Conservation (phyloP, 2,797 vertebrate species). For the Lindbergichthys nudifrons region DNA sequence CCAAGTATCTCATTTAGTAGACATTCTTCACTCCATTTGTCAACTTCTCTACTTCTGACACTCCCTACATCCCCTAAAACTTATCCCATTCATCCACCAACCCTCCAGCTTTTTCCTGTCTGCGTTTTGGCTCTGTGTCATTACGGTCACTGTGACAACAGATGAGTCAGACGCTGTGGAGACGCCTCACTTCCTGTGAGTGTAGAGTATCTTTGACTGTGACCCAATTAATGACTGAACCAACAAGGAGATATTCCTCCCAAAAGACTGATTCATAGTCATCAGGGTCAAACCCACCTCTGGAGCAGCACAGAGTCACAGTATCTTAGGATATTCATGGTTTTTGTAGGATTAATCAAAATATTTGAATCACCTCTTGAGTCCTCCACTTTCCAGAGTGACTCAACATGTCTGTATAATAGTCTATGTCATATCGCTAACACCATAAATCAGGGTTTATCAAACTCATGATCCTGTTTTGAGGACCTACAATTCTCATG, state of each 20-base stretch:
- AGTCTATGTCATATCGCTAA: slow-evolving; percentile 7
- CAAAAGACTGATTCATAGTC: slow-evolving; percentile 63
- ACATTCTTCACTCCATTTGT: slow-evolving; percentile 29
- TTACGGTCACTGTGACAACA: slow-evolving; percentile 74
- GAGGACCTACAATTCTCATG: slow-evolving; percentile 29
- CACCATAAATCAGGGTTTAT: slow-evolving; percentile 33
- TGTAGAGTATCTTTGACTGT: slow-evolving; percentile 48
- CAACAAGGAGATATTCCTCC: slow-evolving; percentile 40
- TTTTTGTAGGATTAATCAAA: slow-evolving; percentile 24
- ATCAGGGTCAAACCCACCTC: slow-evolving; percentile 36
- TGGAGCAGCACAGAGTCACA: slow-evolving; percentile 19
- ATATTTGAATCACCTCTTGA: slow-evolving; percentile 2
- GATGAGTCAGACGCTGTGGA: slow-evolving; percentile 79
- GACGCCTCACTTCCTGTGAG: slow-evolving; percentile 82
- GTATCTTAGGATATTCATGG: slow-evolving; percentile 11
- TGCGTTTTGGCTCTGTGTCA: slow-evolving; percentile 60
- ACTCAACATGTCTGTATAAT: slow-evolving; percentile 36
- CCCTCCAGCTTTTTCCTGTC: slow-evolving; percentile 72
- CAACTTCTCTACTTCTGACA: slow-evolving; percentile 48
- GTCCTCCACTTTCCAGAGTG: slow-evolving; percentile 20
- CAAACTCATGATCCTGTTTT: slow-evolving; percentile 20
- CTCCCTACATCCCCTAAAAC: slow-evolving; percentile 52
- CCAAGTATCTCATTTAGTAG: slow-evolving; percentile 50
- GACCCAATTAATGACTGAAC: slow-evolving; percentile 52
- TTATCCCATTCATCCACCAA: slow-evolving; percentile 38